Evolutionary conservation across 53 echinoderm and acorn worm species (phyloP).

Genomic region (Arbacia lixula): DNA sequence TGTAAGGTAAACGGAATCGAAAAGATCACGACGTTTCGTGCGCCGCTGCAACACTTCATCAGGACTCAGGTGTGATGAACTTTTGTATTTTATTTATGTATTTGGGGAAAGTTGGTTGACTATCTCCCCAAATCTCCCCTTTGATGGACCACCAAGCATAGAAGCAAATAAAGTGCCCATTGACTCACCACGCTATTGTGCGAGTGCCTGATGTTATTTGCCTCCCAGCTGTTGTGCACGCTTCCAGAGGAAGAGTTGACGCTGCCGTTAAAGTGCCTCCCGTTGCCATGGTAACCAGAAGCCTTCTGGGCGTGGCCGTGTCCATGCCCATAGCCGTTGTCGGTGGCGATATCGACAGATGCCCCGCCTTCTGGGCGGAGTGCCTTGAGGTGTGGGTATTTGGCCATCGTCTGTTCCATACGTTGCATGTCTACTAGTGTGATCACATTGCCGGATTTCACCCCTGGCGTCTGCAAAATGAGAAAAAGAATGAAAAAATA

Average conservation of each 20-base stretch:
- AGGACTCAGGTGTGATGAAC: too few relatives aligned
- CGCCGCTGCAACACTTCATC: too few relatives aligned
- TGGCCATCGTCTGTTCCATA: conserved; percentile 32
- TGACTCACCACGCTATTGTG: conserved; percentile 13
- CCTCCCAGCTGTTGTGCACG: conserved; percentile 28
- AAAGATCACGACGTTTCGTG: too few relatives aligned
- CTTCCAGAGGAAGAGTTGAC: neutral
- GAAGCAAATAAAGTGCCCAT: too few relatives aligned
- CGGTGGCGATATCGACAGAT: neutral
- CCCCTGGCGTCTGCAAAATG: conserved; percentile 11
- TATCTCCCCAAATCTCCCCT: too few relatives aligned
- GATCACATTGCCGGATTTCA: conserved; percentile 39
- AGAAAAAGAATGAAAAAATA: neutral
- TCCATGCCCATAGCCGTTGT: conserved; percentile 41
- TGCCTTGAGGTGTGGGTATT: conserved; percentile 29
- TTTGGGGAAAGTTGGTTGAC: too few relatives aligned
- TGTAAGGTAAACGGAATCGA: too few relatives aligned
- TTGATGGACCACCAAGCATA: too few relatives aligned
- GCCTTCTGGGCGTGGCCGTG: conserved; percentile 16
- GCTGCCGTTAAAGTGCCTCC: conserved; percentile 9
- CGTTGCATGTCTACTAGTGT: conserved; percentile 48
- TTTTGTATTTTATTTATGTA: too few relatives aligned
- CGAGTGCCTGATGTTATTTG: conserved; percentile 26
- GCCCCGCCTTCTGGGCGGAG: neutral
- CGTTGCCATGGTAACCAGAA: conserved; percentile 3